A percentile compares a stretch with the other conserved stretches of the same genome.
Conservation (phyloP, 2,888 invertebrate genomes). For the Lamproptera curius region DNA sequence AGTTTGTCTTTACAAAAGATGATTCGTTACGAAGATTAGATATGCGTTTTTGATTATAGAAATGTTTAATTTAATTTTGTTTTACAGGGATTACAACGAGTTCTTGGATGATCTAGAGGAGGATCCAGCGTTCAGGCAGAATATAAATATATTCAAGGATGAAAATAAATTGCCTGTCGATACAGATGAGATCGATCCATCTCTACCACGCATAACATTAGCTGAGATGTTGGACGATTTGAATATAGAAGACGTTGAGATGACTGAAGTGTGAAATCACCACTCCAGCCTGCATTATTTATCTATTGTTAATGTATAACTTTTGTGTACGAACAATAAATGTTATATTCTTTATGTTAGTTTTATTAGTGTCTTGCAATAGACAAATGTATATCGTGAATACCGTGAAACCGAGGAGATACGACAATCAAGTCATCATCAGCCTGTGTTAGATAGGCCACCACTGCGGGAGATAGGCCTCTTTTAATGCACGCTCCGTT, state of each 20-base stretch:
- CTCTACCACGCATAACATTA: constrained; percentile 87
- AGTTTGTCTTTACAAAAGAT: no score
- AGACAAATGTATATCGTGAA: no score
- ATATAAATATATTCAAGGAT: constrained; percentile 94
- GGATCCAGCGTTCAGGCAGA: constrained; percentile 91
- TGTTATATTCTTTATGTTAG: no score
- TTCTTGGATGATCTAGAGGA: constrained; percentile 99
- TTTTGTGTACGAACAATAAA: background rate
- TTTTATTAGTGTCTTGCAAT: no score
- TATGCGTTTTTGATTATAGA: no score
- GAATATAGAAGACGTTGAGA: constrained; percentile 87
- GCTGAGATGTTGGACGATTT: constrained; percentile 97
- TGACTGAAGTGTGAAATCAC: constrained; percentile 74
- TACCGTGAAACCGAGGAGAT: no score
- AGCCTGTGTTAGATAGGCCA: no score
- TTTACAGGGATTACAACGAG: constrained; percentile 91
- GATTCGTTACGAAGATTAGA: no score
- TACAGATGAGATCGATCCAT: constrained; percentile 79
- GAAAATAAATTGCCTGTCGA: constrained; percentile 68
- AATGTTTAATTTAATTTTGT: constrained; percentile 16
- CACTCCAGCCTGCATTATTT: background rate
- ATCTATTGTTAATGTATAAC: background rate
- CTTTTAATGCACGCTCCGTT: no score
- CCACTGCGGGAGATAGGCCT: no score
- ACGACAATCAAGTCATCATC: no score